Base-by-base conservation (phyloP, 2,113 vertebrate genomes). In the Eulemur macaco region DNA sequence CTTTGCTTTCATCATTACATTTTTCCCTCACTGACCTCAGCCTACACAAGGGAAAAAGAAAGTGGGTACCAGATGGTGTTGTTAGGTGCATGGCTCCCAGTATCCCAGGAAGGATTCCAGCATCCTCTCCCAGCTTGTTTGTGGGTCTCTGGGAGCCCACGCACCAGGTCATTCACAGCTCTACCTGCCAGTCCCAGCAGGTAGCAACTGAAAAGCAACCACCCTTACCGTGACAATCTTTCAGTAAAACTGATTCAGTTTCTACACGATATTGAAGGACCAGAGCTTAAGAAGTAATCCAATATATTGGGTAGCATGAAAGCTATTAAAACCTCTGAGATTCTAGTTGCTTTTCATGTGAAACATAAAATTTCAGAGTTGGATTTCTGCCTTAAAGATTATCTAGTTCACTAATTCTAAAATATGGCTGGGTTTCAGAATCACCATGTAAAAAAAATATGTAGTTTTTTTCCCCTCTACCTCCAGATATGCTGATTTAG, bases 31-130 rank as follows among this genome's bases (percentile, higher is more conserved):
- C 86, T 90, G 34, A 50, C 34, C 84, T 71, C 23, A 82, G 47
- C 21, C 52, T 71, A n/a, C 29, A 56, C 60, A 56, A 56, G 54
- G 54, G 97, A 97, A 47, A 56, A 91, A 92, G 68, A 87, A 94
- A 83, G 82, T 4, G 1, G 37, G 66, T 47, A 84, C 7, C 0
- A 23, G 68, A 17, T 95, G 87, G 69, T 88, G 42, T 58, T n/a
- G 37, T 90, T 88, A 94, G 2, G 4, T 76, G 77, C 73, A 85
- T 64, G 69, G 42, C 1, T 71, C 81, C 95, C 66, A 68, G 76
- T 25, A 69, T 89, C 58, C 42, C 2, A 45, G 93, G 37, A 76
- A 78, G 63, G 39, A 31, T 50, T 94, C 76, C 76, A 90, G 63
- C 60, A 69, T 39, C 37, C 39, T 73, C 80, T 93, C 37, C 78